Percentiles rank a stretch among this genome's conserved stretches.
Conservation (phyloP, 2,888 invertebrate species). For the Nemotelus pantherinus region DNA sequence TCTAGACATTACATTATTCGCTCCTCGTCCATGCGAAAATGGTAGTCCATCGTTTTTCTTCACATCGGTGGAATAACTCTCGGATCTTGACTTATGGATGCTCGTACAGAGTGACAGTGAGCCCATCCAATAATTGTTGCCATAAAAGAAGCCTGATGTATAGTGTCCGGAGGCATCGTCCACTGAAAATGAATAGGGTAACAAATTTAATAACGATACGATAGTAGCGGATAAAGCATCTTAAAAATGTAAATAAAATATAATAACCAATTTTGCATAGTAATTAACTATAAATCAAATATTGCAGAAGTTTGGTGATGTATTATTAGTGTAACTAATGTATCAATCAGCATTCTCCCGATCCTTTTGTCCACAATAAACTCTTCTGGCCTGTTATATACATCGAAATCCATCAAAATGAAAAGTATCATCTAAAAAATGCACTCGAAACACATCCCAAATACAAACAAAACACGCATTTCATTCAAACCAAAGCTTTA, state of each 20-base stretch:
- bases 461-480: too few relatives aligned
- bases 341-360: too few relatives aligned
- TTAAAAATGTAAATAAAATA: not conserved
- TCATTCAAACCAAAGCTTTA: too few relatives aligned
- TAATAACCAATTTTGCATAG: not conserved
- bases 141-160: conserved; percentile 82
- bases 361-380: too few relatives aligned
- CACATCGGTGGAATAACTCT: conserved; percentile 55
- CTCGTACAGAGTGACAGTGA: conserved; percentile 77
- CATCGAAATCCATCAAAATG: too few relatives aligned
- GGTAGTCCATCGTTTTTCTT: conserved; percentile 58
- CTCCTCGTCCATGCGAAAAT: conserved; percentile 59
- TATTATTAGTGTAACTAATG: too few relatives aligned
- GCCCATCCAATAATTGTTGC: conserved; percentile 84
- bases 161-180: conserved; percentile 80
- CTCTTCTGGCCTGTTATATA: too few relatives aligned
- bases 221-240: not conserved
- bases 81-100: conserved; percentile 65
- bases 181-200: conserved; percentile 64
- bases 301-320: too few relatives aligned
- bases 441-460: too few relatives aligned
- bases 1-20: conserved; percentile 53
- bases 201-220: not conserved
- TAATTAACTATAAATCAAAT: too few relatives aligned
- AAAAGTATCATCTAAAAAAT: too few relatives aligned